Evolutionary conservation across 2,888 invertebrate genomes (phyloP), one percentile per base, ranked within the genome.

Genomic region (Cryptops parisi): DNA sequence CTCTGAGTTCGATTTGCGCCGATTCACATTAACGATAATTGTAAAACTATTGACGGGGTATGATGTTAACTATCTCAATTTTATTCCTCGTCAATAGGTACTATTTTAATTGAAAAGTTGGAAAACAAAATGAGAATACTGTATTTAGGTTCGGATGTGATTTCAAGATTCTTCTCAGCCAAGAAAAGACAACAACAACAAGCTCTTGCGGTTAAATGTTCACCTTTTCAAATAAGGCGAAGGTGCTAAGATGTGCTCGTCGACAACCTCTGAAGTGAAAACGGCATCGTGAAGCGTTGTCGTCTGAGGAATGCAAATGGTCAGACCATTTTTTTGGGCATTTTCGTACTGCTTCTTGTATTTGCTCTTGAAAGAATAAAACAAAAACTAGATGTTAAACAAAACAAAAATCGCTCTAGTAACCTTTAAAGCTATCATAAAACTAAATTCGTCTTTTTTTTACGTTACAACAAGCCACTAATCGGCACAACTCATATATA

Each of bases 141-240:
- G 12, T 4, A 24, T 47, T 15, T 9, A 47, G 12, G 25, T 15
- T 47, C 12, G 4, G 23, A 44, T 44, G 3, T 19, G 2, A 44
- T 17, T 3, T 19, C n/a, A n/a, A n/a, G n/a, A n/a, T n/a, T n/a
- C n/a, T n/a, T n/a, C n/a, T n/a, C n/a, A n/a, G n/a, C n/a, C n/a
- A n/a, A n/a, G n/a, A n/a, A n/a, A n/a, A n/a, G n/a, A n/a, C n/a
- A n/a, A n/a, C n/a, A n/a, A n/a, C n/a, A n/a, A n/a, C n/a, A n/a
- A n/a, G n/a, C n/a, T 24, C 26, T 25, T 2, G 9, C 9, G 19
- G 24, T 25, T 9, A 48, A 27, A 27, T 9, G 9, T 17, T 38
- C 38, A 48, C 48, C 39, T 15, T 39, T 48, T 48, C 26, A 48
- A 48, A 4, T 2, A 33, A 19, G 48, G 48, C 21, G 21, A 38